Evolutionary conservation across 2,888 invertebrate species (phyloP), one percentile per base, ranked within the genome.

Genomic region (Laothoe populi): DNA sequence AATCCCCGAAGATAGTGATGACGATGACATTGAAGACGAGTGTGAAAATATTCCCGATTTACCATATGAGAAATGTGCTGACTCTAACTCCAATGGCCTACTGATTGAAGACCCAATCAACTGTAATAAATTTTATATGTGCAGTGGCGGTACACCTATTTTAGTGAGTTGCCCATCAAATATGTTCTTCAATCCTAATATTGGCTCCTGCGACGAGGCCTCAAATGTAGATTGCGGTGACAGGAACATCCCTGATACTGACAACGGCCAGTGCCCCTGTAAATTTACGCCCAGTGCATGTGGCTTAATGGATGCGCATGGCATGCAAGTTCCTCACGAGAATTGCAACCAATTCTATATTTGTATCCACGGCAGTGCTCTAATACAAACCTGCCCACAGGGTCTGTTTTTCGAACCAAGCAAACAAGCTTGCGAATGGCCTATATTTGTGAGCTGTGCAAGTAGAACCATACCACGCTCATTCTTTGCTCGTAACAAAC

Each of bases 321-420:
- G 79, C 19, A 68, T 72, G n/a, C 61, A 79, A 19, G 69, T 84
- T 16, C 81, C 83, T 21, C 83, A 84, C 48, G 74, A 79, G 61
- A 69, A 73, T 57, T 84, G 84, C 61, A 72, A 75, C 59, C 73
- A 81, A 62, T 84, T 76, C 69, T 83, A 82, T 63, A 66, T 72
- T 16, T 84, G 84, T 49, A 62, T 65, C n/a, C 68, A 68, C 7
- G 81, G 80, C 5, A 42, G 59, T 0, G 79, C 81, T 0, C 67
- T 82, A 2, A 61, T 67, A 1, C 60, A 72, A 3, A 68, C 66
- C 13, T 85, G 84, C 61, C 68, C 69, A 4, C 63, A 26, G 0
- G 70, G 64, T 7, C 73, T 84, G 2, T 66, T 79, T 35, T 85
- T 72, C 65, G 79, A 83, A 49, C 70, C 78, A 0, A 23, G 61